Evolutionary conservation across 2,113 vertebrate genomes (phyloP).

Genomic region (Phycodurus eques): DNA sequence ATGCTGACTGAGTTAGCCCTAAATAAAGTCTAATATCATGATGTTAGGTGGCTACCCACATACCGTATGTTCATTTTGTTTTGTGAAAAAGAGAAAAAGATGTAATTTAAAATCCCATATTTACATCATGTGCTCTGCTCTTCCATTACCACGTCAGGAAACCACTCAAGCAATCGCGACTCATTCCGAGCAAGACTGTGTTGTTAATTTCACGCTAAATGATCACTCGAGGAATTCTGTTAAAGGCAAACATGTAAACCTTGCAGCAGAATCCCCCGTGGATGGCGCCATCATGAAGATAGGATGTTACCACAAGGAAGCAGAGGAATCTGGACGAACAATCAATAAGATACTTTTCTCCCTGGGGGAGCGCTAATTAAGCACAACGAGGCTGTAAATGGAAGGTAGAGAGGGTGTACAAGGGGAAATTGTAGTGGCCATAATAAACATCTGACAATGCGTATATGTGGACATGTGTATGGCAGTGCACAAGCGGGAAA

Average conservation of each 20-base stretch:
- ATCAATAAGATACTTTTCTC: not conserved
- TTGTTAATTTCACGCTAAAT: not conserved
- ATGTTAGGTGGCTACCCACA: no score
- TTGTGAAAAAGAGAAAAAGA: no score
- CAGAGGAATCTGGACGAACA: not conserved
- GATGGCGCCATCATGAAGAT: not conserved
- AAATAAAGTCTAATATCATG: no score
- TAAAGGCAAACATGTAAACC: not conserved
- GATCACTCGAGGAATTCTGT: not conserved
- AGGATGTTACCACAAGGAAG: not conserved
- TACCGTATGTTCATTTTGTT: no score
- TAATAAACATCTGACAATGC: slow-evolving; percentile 18
- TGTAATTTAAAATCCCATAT: no score
- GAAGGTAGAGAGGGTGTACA: slow-evolving; percentile 8
- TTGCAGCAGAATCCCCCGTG: not conserved
- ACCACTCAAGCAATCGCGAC: no score
- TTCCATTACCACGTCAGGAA: no score
- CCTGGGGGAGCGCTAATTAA: not conserved
- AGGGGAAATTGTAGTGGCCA: slow-evolving; percentile 3
- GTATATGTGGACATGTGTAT: not conserved
- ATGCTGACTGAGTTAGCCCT: no score
- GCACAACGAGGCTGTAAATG: not conserved
- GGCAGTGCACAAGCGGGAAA: slow-evolving; percentile 27
- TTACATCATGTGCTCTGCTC: no score
- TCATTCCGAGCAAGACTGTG: no score